Percentiles rank a stretch among this genome's conserved stretches.
Conservation (phyloP, 1,140 invertebrate genomes). For the Sipha flava region DNA sequence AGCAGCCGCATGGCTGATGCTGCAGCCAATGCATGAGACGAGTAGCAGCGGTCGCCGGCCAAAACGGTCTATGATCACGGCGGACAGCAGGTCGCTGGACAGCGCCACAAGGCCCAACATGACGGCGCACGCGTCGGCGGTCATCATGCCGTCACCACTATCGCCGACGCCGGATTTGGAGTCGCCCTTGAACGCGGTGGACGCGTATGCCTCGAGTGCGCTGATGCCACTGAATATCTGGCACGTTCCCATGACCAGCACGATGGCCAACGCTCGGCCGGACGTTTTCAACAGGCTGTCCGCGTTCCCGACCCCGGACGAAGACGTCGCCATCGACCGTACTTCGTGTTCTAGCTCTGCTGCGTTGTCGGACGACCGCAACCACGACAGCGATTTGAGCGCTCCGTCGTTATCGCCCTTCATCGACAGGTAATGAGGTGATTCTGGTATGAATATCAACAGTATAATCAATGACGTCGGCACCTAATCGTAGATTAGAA, state of each 20-base stretch:
- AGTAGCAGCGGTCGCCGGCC: slow-evolving; percentile 45
- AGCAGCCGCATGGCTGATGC: not conserved
- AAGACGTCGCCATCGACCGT: not conserved
- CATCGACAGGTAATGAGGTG: slow-evolving; percentile 60
- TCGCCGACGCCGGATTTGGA: slow-evolving; percentile 39
- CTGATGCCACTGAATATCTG: slow-evolving; percentile 35
- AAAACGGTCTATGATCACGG: slow-evolving; percentile 45
- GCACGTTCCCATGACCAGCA: no score
- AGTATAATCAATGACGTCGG: slow-evolving; percentile 52
- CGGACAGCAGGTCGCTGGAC: slow-evolving; percentile 36
- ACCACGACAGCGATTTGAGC: slow-evolving; percentile 34
- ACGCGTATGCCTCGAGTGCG: slow-evolving; percentile 36
- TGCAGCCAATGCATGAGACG: slow-evolving; percentile 41
- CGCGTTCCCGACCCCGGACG: no score
- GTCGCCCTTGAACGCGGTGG: slow-evolving; percentile 37
- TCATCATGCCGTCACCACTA: not conserved
- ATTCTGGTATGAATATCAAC: slow-evolving; percentile 64
- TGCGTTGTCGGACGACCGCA: slow-evolving; percentile 22
- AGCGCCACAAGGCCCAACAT: slow-evolving; percentile 38
- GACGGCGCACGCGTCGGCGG: not conserved
- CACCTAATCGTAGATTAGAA: no score
- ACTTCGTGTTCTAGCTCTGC: not conserved
- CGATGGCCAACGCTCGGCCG: slow-evolving; percentile 23
- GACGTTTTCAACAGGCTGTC: slow-evolving; percentile 7
- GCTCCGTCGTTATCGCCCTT: slow-evolving; percentile 39